Evolutionary conservation across 2,113 vertebrate species (phyloP).

Genomic region (Ptyas mucosa): DNA sequence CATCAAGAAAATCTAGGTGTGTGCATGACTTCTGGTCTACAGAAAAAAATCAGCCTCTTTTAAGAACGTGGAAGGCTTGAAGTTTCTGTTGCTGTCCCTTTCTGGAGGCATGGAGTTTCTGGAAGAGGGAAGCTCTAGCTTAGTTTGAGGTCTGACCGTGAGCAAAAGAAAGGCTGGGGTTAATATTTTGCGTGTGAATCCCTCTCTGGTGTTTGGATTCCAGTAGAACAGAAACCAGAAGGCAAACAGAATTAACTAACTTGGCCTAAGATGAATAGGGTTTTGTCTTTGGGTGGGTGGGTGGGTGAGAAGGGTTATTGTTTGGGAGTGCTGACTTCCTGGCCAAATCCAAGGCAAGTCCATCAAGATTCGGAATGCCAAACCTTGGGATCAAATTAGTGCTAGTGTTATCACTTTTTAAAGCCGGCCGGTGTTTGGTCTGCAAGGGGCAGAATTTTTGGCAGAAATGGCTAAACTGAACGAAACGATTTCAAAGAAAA

Average conservation of each 20-base stretch:
- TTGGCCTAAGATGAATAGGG: neutral
- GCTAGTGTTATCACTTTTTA: neutral
- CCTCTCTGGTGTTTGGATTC: neutral
- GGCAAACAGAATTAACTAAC: neutral
- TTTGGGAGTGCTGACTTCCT: neutral
- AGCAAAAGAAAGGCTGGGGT: no score
- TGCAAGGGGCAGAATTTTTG: neutral
- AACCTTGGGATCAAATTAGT: neutral
- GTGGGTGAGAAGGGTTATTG: neutral
- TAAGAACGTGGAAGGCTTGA: neutral
- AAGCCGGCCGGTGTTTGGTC: neutral
- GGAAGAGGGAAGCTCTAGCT: neutral
- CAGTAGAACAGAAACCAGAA: neutral
- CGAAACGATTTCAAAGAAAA: constrained; percentile 33
- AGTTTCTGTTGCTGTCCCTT: neutral
- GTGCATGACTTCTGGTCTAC: neutral
- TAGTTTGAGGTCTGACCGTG: neutral
- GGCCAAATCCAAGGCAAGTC: neutral
- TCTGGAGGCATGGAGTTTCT: neutral
- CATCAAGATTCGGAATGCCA: neutral
- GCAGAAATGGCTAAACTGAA: neutral
- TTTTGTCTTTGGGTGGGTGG: neutral
- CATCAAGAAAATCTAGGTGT: neutral
- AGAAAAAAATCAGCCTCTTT: neutral
- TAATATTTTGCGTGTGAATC: no score